These are phyloP conservation scores for Vireo griseus DNA, from an alignment of 2,797 vertebrate species.

Conservation along the genomic window DNA sequence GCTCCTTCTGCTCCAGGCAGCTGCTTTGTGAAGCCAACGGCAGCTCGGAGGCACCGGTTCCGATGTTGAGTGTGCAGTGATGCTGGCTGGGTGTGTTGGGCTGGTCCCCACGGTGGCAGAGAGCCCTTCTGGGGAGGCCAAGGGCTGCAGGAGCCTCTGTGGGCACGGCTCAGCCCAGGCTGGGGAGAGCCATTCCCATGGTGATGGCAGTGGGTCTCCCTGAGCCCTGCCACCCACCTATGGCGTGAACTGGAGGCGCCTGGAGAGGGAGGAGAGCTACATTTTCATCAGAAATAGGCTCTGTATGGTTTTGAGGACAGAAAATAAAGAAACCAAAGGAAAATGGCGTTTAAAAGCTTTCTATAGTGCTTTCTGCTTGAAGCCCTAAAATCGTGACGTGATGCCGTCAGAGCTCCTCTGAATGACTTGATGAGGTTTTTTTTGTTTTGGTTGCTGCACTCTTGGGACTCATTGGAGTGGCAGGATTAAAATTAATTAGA, in stretches of 20 bases:
- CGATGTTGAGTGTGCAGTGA: background rate
- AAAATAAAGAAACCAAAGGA: slow-evolving; percentile 12
- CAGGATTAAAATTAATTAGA: slow-evolving; percentile 85
- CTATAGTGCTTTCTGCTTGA: slow-evolving; percentile 27
- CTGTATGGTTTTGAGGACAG: background rate
- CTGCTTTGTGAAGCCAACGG: rapidly evolving
- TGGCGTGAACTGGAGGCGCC: background rate
- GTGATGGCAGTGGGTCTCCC: rapidly evolving
- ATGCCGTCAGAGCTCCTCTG: slow-evolving; percentile 70
- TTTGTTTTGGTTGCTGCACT: slow-evolving; percentile 75
- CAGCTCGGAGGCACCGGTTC: rapidly evolving
- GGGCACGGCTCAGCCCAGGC: background rate
- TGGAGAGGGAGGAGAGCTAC: background rate
- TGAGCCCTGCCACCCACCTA: background rate
- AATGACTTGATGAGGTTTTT: slow-evolving; percentile 71
- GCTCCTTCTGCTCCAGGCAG: background rate
- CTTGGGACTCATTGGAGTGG: slow-evolving; percentile 79
- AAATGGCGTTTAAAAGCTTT: background rate
- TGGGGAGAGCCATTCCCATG: background rate
- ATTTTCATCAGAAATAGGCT: background rate
- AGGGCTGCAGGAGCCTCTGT: background rate
- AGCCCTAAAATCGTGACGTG: slow-evolving; percentile 62
- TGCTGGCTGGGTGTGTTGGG: background rate
- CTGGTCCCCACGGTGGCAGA: background rate
- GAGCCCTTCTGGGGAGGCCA: background rate